Conservation (phyloP, 1,140 invertebrate genomes). For the Penaeus indicus region DNA sequence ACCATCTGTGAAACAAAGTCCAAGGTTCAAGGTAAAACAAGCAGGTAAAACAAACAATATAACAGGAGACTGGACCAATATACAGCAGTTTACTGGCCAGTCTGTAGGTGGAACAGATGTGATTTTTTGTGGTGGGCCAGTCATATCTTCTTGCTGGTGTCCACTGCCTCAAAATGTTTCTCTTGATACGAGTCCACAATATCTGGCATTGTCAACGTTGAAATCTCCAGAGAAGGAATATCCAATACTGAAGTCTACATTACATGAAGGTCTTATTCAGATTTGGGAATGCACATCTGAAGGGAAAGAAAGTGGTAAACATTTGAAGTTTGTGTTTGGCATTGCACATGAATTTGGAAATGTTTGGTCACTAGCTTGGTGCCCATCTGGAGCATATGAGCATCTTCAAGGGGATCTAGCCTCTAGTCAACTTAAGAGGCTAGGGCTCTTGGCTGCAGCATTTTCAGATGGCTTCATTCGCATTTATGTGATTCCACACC, state of each 20-base stretch:
- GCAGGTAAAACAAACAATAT: not conserved
- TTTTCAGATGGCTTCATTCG: slow-evolving; percentile 49
- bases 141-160: slow-evolving; percentile 41
- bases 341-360: slow-evolving; percentile 78
- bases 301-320: slow-evolving; percentile 67
- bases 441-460: slow-evolving; percentile 78
- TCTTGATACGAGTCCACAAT: not conserved
- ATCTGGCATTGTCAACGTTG: slow-evolving; percentile 29
- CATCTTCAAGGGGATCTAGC: not conserved
- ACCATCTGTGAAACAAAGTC: slow-evolving; percentile 30
- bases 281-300: slow-evolving; percentile 74
- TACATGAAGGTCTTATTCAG: slow-evolving; percentile 73
- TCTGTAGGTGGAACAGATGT: not conserved
- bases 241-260: slow-evolving; percentile 21
- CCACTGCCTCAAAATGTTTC: slow-evolving; percentile 22
- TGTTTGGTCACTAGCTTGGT: slow-evolving; percentile 81
- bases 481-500: slow-evolving; percentile 75
- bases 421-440: slow-evolving; percentile 69
- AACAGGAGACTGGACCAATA: slow-evolving; percentile 11
- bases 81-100: slow-evolving; percentile 17
- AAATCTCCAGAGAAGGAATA: slow-evolving; percentile 27
- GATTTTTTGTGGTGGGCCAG: slow-evolving; percentile 47
- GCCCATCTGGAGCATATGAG: slow-evolving; percentile 79
- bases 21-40: slow-evolving; percentile 37
- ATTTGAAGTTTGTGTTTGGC: slow-evolving; percentile 72